A percentile compares a stretch with the other conserved stretches of the same genome.
These are phyloP conservation scores for Etheostoma spectabile DNA, from an alignment of 2,113 vertebrate species.

Conservation along the genomic window DNA sequence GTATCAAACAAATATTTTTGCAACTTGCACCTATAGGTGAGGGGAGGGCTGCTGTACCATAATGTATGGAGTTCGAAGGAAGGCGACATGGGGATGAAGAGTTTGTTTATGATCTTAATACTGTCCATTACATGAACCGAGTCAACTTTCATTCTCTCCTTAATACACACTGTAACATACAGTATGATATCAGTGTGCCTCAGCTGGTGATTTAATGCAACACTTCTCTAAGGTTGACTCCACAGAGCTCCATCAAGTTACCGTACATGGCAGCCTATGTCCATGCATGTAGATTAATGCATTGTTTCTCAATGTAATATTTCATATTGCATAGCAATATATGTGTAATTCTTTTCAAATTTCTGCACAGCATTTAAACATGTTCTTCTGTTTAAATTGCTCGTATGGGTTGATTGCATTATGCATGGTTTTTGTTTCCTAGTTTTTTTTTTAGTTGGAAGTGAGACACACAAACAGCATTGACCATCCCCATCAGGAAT, in stretches of 20 bases:
- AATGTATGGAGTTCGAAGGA: not conserved
- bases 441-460: not conserved
- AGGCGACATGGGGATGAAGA: not conserved
- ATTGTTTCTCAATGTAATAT: not conserved
- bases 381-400: too few species aligned
- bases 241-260: not conserved
- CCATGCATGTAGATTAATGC: not conserved
- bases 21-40: constrained; percentile 78
- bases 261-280: not conserved
- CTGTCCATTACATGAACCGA: not conserved
- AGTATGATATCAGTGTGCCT: not conserved
- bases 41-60: constrained; percentile 9
- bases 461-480: not conserved
- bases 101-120: constrained; percentile 4
- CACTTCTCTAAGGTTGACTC: not conserved
- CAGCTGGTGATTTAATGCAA: not conserved
- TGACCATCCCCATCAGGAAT: not conserved
- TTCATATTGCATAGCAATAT: not conserved
- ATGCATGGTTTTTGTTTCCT: not conserved
- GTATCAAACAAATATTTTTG: constrained; percentile 87
- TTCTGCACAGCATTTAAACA: not conserved
- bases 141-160: not conserved
- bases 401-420: not conserved
- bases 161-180: not conserved
- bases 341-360: not conserved